phyloP scores from a whole-genome alignment of 2,113 vertebrate species.

The Nycticebus coucang region DNA sequence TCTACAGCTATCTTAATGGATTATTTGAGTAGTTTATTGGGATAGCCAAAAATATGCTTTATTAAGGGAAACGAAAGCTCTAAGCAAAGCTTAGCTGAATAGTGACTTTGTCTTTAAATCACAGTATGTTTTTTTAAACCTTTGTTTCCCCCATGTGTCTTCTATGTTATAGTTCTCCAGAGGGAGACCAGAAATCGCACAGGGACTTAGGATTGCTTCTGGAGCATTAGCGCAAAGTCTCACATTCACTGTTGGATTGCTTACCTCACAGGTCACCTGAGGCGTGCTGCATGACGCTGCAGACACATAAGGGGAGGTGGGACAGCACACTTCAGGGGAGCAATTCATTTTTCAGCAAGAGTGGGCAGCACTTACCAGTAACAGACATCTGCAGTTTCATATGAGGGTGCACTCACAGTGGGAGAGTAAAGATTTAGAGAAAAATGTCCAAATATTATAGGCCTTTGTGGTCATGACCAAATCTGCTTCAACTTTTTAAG shows the following conservation, averaged over 20 bases:
- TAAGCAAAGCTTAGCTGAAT: slow-evolving; percentile 13
- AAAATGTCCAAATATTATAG: too few relatives aligned
- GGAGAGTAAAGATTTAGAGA: background rate
- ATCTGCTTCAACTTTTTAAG: too few relatives aligned
- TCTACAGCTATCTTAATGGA: slow-evolving; percentile 66
- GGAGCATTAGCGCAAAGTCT: background rate
- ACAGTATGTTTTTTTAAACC: background rate
- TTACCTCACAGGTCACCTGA: background rate
- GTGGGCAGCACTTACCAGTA: background rate
- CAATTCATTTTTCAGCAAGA: background rate
- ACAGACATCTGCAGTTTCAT: background rate
- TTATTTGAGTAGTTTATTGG: slow-evolving; percentile 62
- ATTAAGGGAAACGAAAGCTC: slow-evolving; percentile 10
- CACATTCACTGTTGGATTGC: background rate
- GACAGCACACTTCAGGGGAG: background rate
- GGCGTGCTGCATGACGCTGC: background rate
- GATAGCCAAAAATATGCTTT: slow-evolving; percentile 53
- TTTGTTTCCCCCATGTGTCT: background rate
- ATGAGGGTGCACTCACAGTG: background rate
- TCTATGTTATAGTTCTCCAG: slow-evolving; percentile 20
- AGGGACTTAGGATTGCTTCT: background rate
- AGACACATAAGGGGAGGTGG: background rate
- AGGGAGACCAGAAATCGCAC: slow-evolving; percentile 17
- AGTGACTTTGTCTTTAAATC: background rate
- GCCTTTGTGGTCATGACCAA: too few relatives aligned